phyloP scores from a whole-genome alignment of 2,888 invertebrate genomes.

The Chouioia cunea region DNA sequence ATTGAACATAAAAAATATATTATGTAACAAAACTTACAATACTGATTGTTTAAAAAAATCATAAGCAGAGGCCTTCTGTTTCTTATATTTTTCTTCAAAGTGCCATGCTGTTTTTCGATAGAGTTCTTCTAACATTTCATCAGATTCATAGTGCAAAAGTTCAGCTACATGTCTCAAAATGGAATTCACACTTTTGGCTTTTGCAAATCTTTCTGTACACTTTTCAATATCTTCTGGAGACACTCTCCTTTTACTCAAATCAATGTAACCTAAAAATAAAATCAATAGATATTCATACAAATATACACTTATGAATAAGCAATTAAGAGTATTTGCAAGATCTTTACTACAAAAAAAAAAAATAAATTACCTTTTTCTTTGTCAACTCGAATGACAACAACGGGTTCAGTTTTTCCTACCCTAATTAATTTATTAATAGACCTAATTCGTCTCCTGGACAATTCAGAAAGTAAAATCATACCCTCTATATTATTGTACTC shows the following conservation, averaged over 20 bases:
- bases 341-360: conserved; percentile 1
- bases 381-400: conserved; percentile 98
- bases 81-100: conserved; percentile 97
- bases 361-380: conserved; percentile 90
- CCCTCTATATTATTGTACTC: conserved; percentile 99
- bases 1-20: conserved; percentile 18
- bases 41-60: conserved; percentile 99
- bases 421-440: conserved; percentile 99
- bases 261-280: conserved; percentile 86
- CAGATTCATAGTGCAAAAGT: conserved; percentile 88
- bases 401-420: conserved; percentile 98
- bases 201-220: conserved; percentile 98
- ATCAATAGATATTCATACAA: neutral
- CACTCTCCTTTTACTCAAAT: conserved; percentile 98
- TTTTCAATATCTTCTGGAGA: conserved; percentile 98
- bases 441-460: conserved; percentile 97
- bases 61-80: conserved; percentile 94
- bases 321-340: neutral
- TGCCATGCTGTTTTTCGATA: conserved; percentile 98
- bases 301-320: neutral
- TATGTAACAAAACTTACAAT: conserved; percentile 75
- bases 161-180: conserved; percentile 98
- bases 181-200: conserved; percentile 98
- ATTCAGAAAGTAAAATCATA: conserved; percentile 98
- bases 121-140: conserved; percentile 93